These are phyloP conservation scores for Hymenochirus boettgeri DNA, from an alignment of 2,113 vertebrate genomes.

Conservation along the genomic window DNA sequence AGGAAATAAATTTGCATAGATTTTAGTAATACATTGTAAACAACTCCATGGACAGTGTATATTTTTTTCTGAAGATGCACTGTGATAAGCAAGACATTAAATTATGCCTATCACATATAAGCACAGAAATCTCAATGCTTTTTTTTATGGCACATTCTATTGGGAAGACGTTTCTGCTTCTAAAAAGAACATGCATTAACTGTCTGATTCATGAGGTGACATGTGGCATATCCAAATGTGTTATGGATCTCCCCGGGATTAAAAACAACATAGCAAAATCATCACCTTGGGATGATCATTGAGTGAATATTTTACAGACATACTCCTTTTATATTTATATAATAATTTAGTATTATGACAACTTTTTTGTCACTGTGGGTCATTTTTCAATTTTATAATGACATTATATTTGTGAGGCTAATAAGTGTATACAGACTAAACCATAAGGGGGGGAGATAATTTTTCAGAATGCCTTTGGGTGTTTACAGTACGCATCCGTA, in stretches of 20 bases:
- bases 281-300: constrained; percentile 80
- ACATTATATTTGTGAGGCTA: constrained; percentile 81
- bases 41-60: constrained; percentile 65
- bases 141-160: constrained; percentile 68
- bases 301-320: constrained; percentile 85
- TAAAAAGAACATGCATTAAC: constrained; percentile 73
- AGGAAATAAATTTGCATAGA: constrained; percentile 75
- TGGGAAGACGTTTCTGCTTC: constrained; percentile 70
- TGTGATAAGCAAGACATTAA: constrained; percentile 72
- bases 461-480: constrained; percentile 80
- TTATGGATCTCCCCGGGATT: constrained; percentile 82
- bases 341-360: constrained; percentile 84
- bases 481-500: constrained; percentile 65
- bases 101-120: constrained; percentile 79
- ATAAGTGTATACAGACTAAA: constrained; percentile 79
- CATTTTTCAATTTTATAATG: constrained; percentile 83
- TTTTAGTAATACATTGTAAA: constrained; percentile 72
- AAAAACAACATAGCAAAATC: constrained; percentile 73
- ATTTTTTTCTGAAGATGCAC: constrained; percentile 76
- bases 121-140: constrained; percentile 62
- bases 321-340: constrained; percentile 84
- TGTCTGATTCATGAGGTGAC: constrained; percentile 77
- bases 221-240: constrained; percentile 72
- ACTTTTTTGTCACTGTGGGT: constrained; percentile 76
- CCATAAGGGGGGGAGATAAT: constrained; percentile 55